Evolutionary conservation across 1,140 invertebrate genomes (phyloP).

Genomic region (Geopemphigus sp.): DNA sequence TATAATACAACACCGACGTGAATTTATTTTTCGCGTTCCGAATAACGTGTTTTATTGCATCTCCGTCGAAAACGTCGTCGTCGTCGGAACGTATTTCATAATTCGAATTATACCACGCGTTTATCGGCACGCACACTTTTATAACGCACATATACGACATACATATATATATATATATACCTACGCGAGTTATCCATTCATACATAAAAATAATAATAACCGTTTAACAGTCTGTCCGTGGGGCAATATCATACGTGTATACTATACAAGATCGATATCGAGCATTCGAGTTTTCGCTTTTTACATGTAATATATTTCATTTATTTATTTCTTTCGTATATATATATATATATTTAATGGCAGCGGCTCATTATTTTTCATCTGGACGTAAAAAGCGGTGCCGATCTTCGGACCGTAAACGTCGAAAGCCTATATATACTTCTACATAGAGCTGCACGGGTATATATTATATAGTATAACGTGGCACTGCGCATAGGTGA

Average conservation of each 20-base stretch:
- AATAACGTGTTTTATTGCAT: neutral
- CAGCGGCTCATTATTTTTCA: constrained; percentile 34
- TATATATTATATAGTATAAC: too few relatives aligned
- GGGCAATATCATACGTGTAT: neutral
- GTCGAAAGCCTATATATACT: too few relatives aligned
- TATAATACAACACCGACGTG: too few relatives aligned
- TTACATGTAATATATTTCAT: constrained; percentile 21
- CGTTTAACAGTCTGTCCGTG: constrained; percentile 13
- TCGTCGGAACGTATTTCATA: constrained; percentile 1
- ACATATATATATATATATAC: too few relatives aligned
- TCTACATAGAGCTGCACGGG: too few relatives aligned
- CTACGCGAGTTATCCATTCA: neutral
- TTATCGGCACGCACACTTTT: too few relatives aligned
- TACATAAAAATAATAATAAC: constrained; percentile 2
- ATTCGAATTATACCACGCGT: neutral
- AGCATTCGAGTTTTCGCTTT: constrained; percentile 6
- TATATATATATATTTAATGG: neutral
- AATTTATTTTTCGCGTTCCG: neutral
- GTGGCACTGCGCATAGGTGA: too few relatives aligned
- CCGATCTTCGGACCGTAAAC: constrained; percentile 17
- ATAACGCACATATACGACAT: too few relatives aligned
- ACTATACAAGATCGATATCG: constrained; percentile 6
- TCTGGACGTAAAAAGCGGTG: constrained; percentile 9
- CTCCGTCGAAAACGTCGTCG: neutral
- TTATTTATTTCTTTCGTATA: neutral